Percentiles rank a stretch among this genome's conserved stretches.
Evolutionary conservation across 1,140 invertebrate species (phyloP).

Genomic region (Pteromalus puparum): DNA sequence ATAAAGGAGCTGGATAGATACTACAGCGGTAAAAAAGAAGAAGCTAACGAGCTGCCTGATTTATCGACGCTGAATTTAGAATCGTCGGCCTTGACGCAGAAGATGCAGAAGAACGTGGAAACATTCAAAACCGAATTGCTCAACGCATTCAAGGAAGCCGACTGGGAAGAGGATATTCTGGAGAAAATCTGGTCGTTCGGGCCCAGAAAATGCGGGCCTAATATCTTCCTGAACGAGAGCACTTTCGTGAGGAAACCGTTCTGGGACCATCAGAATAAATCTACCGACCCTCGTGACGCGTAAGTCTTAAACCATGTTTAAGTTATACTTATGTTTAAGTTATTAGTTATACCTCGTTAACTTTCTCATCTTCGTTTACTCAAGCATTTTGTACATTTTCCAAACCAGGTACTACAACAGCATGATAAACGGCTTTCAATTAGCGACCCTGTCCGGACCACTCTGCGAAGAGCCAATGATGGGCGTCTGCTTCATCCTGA

Average conservation of each 20-base stretch:
- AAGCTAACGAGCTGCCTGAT: slow-evolving; percentile 51
- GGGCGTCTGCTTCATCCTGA: slow-evolving; percentile 93
- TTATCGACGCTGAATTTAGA: slow-evolving; percentile 58
- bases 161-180: slow-evolving; percentile 77
- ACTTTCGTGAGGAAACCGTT: slow-evolving; percentile 75
- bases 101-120: slow-evolving; percentile 77
- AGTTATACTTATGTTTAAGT: too few species aligned
- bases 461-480: slow-evolving; percentile 97
- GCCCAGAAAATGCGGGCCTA: slow-evolving; percentile 91
- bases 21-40: slow-evolving; percentile 65
- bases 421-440: slow-evolving; percentile 96
- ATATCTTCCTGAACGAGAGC: slow-evolving; percentile 88
- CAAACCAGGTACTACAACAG: slow-evolving; percentile 81
- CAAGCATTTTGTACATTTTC: slow-evolving; percentile 5
- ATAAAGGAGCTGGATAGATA: slow-evolving; percentile 76
- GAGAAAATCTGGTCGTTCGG: slow-evolving; percentile 94
- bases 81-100: slow-evolving; percentile 70
- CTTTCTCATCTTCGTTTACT: neutral
- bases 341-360: neutral
- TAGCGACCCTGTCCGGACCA: slow-evolving; percentile 92
- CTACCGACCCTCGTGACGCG: slow-evolving; percentile 62
- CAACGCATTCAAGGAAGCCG: slow-evolving; percentile 78
- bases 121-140: slow-evolving; percentile 81
- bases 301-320: slow-evolving; percentile 59
- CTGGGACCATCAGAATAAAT: slow-evolving; percentile 65